Percentiles rank a stretch among this genome's conserved stretches.
These are phyloP conservation scores for Sinella curviseta DNA, from an alignment of 1,140 invertebrate genomes.

Conservation along the genomic window DNA sequence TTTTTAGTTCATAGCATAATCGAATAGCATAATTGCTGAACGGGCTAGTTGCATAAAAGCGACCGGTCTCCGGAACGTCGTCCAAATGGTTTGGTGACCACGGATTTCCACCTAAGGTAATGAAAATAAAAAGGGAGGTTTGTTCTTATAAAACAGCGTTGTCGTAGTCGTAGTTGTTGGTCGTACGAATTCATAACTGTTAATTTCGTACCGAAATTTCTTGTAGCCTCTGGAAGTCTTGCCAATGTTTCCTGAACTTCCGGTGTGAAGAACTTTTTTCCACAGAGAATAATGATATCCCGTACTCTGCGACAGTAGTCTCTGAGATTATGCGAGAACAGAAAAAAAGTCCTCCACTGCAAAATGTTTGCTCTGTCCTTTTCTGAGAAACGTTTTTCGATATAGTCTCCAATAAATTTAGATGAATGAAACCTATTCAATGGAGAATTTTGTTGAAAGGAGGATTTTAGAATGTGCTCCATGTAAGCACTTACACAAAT, in stretches of 20 bases:
- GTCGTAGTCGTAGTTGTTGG: not conserved
- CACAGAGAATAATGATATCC: not conserved
- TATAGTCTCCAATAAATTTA: not conserved
- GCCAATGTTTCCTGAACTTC: not conserved
- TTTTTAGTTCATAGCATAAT: not conserved
- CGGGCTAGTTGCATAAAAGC: not conserved
- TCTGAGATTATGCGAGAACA: not conserved
- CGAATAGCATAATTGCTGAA: not conserved
- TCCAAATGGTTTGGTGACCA: not conserved
- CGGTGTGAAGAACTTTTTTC: not conserved
- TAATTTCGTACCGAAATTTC: not conserved
- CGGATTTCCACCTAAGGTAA: not conserved
- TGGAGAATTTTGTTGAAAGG: not conserved
- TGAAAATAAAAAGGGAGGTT: too few relatives aligned
- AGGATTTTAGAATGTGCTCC: not conserved
- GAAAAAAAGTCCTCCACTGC: not conserved
- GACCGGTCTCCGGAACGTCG: not conserved
- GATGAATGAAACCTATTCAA: not conserved
- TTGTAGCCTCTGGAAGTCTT: not conserved
- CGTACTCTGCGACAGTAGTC: not conserved
- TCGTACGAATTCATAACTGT: not conserved
- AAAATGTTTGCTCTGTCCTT: not conserved
- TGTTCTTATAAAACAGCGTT: not conserved
- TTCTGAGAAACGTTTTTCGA: not conserved
- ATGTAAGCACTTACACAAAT: not conserved